Percentiles rank a stretch among this genome's conserved stretches.
Evolutionary conservation across 2,113 vertebrate genomes (phyloP).

Genomic region (Callopanchax toddi): DNA sequence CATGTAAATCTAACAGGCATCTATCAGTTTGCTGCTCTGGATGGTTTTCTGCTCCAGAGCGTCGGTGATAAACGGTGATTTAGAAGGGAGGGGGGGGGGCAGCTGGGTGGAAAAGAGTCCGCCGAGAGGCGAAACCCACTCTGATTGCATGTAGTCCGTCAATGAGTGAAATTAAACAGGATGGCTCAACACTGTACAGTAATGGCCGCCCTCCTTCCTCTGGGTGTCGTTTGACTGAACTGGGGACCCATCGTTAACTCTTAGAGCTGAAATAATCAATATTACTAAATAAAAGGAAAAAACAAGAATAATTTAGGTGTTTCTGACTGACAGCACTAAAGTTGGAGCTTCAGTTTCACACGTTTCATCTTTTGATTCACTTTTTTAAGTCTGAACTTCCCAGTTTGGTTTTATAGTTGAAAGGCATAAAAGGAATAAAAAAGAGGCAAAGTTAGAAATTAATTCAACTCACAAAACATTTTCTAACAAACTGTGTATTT

Average conservation of each 20-base stretch:
- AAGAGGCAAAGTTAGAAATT: no score
- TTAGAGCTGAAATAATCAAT: conserved; percentile 1
- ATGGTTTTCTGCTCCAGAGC: conserved; percentile 43
- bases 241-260: neutral
- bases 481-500: no score
- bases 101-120: conserved; percentile 13
- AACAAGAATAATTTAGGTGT: neutral
- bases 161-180: conserved; percentile 27
- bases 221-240: neutral
- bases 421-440: no score
- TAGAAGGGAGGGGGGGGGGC: no score
- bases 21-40: conserved; percentile 40
- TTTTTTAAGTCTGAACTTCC: no score
- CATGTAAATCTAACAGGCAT: conserved; percentile 63
- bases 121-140: conserved; percentile 12
- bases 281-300: neutral
- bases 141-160: conserved; percentile 20
- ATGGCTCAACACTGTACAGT: neutral
- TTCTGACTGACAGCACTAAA: neutral
- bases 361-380: neutral
- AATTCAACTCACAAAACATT: no score
- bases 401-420: no score
- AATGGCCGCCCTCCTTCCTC: neutral
- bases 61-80: conserved; percentile 32
- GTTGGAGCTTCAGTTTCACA: neutral